Conservation (phyloP, 2,797 vertebrate genomes). For the Thunnus albacares region DNA sequence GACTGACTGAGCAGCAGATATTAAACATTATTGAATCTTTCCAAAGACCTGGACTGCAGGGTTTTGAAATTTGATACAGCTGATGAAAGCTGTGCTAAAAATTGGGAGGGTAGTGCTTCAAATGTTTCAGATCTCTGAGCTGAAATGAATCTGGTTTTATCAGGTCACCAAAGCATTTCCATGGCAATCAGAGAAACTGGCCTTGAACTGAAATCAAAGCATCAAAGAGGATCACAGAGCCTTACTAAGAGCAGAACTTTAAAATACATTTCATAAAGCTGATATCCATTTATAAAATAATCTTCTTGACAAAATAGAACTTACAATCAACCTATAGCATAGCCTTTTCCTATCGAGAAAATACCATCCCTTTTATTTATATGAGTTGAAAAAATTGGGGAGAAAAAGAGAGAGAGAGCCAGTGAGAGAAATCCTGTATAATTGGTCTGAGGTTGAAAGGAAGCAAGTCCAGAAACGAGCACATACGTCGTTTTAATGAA, state of each 20-base stretch:
- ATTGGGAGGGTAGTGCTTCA: conserved; percentile 45
- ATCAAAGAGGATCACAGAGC: conserved; percentile 48
- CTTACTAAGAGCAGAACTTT: conserved; percentile 31
- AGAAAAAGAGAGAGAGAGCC: neutral
- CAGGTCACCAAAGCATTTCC: conserved; percentile 67
- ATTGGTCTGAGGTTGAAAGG: conserved; percentile 80
- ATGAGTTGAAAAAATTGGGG: conserved; percentile 12
- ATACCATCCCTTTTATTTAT: neutral
- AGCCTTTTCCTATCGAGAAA: neutral
- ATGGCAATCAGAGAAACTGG: conserved; percentile 56
- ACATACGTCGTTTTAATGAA: conserved; percentile 77
- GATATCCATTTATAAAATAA: conserved; percentile 33
- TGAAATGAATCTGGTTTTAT: conserved; percentile 72
- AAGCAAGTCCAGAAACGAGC: conserved; percentile 71
- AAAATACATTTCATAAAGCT: conserved; percentile 24
- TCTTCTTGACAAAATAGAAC: conserved; percentile 19
- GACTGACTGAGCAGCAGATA: conserved; percentile 72
- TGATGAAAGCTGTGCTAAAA: conserved; percentile 65
- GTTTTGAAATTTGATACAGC: conserved; percentile 73
- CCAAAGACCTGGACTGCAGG: conserved; percentile 62
- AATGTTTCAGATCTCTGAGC: conserved; percentile 65
- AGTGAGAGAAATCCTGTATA: conserved; percentile 55
- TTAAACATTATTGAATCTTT: conserved; percentile 76
- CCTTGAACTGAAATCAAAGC: conserved; percentile 64
- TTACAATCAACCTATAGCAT: conserved; percentile 8